Conservation (phyloP, 2,797 vertebrate species). For the Acanthopagrus latus region DNA sequence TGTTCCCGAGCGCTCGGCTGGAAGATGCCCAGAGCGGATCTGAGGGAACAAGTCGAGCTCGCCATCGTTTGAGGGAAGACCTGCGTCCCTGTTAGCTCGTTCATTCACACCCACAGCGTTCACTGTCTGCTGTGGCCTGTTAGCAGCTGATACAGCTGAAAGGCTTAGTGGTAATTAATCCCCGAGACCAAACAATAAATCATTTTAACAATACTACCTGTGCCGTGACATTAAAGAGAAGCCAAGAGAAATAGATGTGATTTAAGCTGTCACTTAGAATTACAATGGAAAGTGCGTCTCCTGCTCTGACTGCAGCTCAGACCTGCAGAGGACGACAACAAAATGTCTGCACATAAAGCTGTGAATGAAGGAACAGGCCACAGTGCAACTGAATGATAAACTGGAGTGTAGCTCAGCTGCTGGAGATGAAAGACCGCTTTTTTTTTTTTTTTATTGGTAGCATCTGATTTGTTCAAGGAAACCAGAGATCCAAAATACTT, state of each 20-base stretch:
- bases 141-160: neutral
- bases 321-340: neutral
- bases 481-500: neutral
- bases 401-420: neutral
- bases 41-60: neutral
- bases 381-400: neutral
- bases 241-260: neutral
- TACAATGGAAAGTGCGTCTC: neutral
- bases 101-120: neutral
- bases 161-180: conserved; percentile 13
- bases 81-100: neutral
- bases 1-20: no score
- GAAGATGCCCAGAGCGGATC: neutral
- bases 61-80: neutral
- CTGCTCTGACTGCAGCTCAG: neutral
- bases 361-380: no score
- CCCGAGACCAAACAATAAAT: neutral
- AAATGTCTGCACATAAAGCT: neutral
- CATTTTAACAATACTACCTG: neutral
- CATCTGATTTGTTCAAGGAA: neutral
- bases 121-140: neutral
- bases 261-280: neutral
- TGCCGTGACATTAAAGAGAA: neutral
- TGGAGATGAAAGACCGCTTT: neutral
- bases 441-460: neutral